These are phyloP conservation scores for Argya squamiceps DNA, from an alignment of 2,797 vertebrate genomes.

Conservation along the genomic window DNA sequence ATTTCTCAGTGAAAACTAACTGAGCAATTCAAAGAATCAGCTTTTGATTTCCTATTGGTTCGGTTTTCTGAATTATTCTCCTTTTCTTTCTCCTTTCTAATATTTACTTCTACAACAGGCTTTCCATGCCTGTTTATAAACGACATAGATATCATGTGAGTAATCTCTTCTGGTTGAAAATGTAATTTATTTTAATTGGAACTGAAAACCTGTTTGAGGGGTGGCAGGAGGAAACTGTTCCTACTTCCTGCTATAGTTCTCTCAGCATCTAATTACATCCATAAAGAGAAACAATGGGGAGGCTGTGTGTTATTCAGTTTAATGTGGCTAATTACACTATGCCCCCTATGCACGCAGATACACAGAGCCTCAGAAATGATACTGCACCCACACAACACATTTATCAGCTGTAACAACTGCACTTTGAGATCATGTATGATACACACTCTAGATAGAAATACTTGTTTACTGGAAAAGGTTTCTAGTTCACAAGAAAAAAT, in stretches of 20 bases:
- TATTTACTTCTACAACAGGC: background rate
- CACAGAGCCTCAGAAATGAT: background rate
- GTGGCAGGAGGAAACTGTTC: slow-evolving; percentile 41
- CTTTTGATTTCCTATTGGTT: background rate
- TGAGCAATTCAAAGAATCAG: background rate
- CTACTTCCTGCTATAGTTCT: slow-evolving; percentile 22
- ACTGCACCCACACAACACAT: background rate
- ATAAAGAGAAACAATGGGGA: slow-evolving; percentile 30
- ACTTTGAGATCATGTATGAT: background rate
- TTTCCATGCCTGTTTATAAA: background rate
- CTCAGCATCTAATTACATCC: slow-evolving; percentile 34
- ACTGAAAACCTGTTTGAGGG: slow-evolving; percentile 40
- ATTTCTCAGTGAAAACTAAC: background rate
- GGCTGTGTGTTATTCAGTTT: background rate
- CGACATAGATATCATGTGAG: background rate
- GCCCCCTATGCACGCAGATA: background rate
- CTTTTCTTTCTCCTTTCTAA: background rate
- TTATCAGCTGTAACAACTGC: background rate
- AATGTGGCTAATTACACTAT: slow-evolving; percentile 18
- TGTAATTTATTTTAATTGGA: slow-evolving; percentile 64
- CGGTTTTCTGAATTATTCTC: background rate
- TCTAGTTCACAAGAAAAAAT: background rate
- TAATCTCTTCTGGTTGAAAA: slow-evolving; percentile 28
- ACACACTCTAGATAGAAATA: background rate
- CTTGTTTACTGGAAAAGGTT: background rate